A percentile compares a stretch with the other conserved stretches of the same genome.
Conservation (phyloP, 2,797 vertebrate species). For the Phalloptychus januarius region DNA sequence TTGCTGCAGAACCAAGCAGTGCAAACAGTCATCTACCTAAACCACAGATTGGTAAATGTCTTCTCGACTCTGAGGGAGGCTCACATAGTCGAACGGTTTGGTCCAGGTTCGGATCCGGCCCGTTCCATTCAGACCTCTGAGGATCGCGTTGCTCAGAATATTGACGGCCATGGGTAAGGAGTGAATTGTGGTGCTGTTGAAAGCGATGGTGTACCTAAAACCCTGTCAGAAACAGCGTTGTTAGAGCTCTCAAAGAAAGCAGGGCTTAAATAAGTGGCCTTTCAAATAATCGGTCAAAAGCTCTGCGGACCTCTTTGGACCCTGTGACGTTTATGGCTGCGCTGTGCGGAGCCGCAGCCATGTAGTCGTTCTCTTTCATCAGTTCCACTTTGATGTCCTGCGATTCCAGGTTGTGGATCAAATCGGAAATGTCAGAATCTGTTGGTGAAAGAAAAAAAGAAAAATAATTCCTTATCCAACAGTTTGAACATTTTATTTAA, state of each 20-base stretch:
- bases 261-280: neutral
- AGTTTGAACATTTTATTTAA: neutral
- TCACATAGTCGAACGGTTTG: constrained; percentile 85
- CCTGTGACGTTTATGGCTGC: constrained; percentile 85
- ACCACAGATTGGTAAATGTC: neutral
- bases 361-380: constrained; percentile 77
- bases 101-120: constrained; percentile 84
- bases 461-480: too few relatives aligned
- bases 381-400: constrained; percentile 88
- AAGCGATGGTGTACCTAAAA: constrained; percentile 84
- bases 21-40: neutral
- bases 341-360: constrained; percentile 82
- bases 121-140: constrained; percentile 83
- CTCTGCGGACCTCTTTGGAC: constrained; percentile 77
- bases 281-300: neutral
- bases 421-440: constrained; percentile 85
- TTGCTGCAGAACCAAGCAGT: constrained; percentile 64
- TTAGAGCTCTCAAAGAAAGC: constrained; percentile 1
- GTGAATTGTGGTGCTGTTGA: constrained; percentile 87
- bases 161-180: constrained; percentile 89
- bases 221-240: constrained; percentile 65
- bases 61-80: constrained; percentile 28
- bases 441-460: neutral
- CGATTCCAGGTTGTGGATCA: constrained; percentile 81
- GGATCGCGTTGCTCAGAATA: constrained; percentile 87